These are phyloP conservation scores for Uropetala carovei DNA, from an alignment of 2,888 invertebrate genomes.

Conservation along the genomic window DNA sequence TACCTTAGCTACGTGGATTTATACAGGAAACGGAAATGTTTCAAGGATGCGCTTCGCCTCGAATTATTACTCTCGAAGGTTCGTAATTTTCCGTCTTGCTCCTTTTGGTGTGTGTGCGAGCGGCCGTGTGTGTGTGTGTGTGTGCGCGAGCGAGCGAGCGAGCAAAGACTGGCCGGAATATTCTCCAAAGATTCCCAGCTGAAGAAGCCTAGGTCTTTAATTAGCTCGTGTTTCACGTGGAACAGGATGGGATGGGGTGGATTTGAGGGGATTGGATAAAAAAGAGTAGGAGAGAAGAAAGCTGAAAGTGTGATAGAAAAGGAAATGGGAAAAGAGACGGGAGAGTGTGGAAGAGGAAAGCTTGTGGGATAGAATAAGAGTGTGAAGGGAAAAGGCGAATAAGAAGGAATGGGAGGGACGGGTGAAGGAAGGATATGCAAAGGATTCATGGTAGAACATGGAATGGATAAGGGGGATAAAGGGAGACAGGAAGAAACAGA, in stretches of 20 bases:
- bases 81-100: not conserved
- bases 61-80: constrained; percentile 43
- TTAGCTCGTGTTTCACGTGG: not conserved
- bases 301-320: not conserved
- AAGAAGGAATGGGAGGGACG: no score
- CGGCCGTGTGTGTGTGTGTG: no score
- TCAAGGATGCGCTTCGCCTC: constrained; percentile 16
- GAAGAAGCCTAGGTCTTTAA: not conserved
- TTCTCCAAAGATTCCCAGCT: not conserved
- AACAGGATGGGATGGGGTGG: no score
- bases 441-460: no score
- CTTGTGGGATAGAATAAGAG: no score
- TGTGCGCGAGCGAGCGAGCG: not conserved
- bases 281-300: not conserved
- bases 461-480: no score
- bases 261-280: no score
- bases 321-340: not conserved
- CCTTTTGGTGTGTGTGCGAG: no score
- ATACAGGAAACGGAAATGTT: constrained; percentile 53
- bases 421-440: no score
- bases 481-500: no score
- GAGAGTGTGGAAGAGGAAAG: no score
- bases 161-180: not conserved
- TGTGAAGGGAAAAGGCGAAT: no score
- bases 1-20: constrained; percentile 5